Base-by-base conservation (phyloP, 2,888 invertebrate species). In the Lampropteryx suffumata region DNA sequence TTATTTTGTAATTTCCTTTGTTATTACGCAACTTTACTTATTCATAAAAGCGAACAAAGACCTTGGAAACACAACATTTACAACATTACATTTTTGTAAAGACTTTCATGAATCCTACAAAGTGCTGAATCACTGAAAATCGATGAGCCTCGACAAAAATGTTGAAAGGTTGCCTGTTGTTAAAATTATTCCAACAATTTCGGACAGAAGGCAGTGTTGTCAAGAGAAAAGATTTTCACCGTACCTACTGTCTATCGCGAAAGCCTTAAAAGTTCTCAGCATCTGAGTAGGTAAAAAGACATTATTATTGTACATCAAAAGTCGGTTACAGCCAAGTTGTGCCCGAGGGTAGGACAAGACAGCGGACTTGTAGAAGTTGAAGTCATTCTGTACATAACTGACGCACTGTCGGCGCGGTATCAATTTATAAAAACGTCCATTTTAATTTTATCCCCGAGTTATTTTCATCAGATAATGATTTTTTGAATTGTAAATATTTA, bases 311-410 rank as follows among this genome's bases (percentile, higher is more conserved):
- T 47, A 37, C 42, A 44, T 45, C 66, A 68, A 69, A 75, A 75
- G 67, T 67, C 64, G 61, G 71, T 69, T 70, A 61, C 65, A 68
- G n/a, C n/a, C n/a, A n/a, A n/a, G n/a, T n/a, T n/a, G n/a, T n/a
- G n/a, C 63, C 61, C 56, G 49, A 55, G 60, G 67, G 64, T 46
- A 60, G 44, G 67, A 65, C 58, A 65, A 65, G 65, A 67, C 63
- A 62, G 44, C 26, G 10, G 36, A 45, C 41, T 41, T 32, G 32
- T 8, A 36, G n/a, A 34, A 24, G 33, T 33, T 33, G 42, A 36
- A 36, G 36, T 36, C 36, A 36, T 42, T 42, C 27, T 26, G 33
- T 17, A 29, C 29, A 21, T 30, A 5, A 24, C 40, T 41, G 26
- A 10, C 26, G 32, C 13, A 3, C 17, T 17, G 17, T 17, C 17